Evolutionary conservation across 1,140 invertebrate species (phyloP), one percentile per base, ranked within the genome.

Genomic region (Lepidotrigona ventralis): DNA sequence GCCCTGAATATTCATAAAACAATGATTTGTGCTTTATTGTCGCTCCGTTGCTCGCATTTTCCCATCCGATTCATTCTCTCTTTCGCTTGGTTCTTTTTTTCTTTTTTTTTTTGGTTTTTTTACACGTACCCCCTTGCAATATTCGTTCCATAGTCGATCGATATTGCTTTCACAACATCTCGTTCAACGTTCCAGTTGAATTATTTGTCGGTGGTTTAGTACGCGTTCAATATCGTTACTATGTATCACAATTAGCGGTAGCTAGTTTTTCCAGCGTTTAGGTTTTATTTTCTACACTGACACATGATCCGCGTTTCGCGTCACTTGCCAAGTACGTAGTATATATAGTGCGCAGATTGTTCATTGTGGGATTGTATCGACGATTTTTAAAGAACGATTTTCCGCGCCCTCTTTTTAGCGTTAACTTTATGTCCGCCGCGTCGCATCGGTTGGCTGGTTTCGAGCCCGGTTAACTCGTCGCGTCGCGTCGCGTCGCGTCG

Each of bases 1-100:
- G 81, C 71, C 39, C 63, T 90, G 89, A 90, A 90, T 90, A 90
- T 90, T 90, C 90, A 89, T 90, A 90, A 90, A 90, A 90, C 87
- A 82, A 90, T 90, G 89, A 90, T 90, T 90, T 90, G 88, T 90
- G 86, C 80, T 89, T 90, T 89, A 90, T 90, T 76, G 86, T 85
- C 82, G 87, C 75, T 79, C 76, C 80, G 84, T 70, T 77, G 79
- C 75, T 85, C 74, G 74, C 78, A 71, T 86, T 89, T 79, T 58
- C 73, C 68, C 64, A 68, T 85, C 68, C 75, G 85, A 87, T 90
- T 88, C 88, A 83, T 88, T 82, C 82, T 79, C 83, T 87, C 82
- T 87, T 84, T 85, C 58, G 29, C 39, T 75, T 54, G 26, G 6
- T 33, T n/a, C 46, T 60, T 84, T 88, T 84, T n/a, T 4, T 3